Evolutionary conservation across 2,113 vertebrate genomes (phyloP), one percentile per base, ranked within the genome.

Genomic region (Oceanites oceanicus): DNA sequence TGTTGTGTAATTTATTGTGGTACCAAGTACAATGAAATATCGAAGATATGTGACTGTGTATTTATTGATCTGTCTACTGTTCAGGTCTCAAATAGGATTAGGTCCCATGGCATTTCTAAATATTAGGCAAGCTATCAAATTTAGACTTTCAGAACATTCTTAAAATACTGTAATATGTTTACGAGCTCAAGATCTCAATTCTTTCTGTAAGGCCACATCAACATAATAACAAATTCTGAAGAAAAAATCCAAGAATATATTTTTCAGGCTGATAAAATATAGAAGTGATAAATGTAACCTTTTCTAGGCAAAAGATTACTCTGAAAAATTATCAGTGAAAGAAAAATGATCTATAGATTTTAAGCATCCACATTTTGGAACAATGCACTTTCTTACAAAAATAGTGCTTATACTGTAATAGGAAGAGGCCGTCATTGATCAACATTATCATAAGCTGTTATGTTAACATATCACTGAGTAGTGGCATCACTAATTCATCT

Each of bases 41-140:
- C 91, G 78, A 81, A 86, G 61, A 71, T 74, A 56, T 27, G 5
- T 90, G 90, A 71, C 72, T 59, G 20, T 67, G 47, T 91, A 72
- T 93, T 92, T 95, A 96, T 96, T 92, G 88, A 96, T 91, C 72
- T 91, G 88, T 92, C 92, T 92, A 49, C 75, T 36, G 27, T 65
- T 94, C 68, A 61, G 56, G 30, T 90, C 45, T 88, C 38, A 95
- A 88, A 96, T 74, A 91, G 56, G 86, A 94, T 97, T 96, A 94
- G 65, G 17, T 53, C 52, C 49, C 34, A 44, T 96, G 94, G 40
- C 79, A 94, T 95, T 96, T 95, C 83, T 86, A 75, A 88, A 81
- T 65, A 86, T 68, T 89, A 89, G 76, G 56, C 34, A 95, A 94
- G 82, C 70, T 68, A 95, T 96, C 83, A 67, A 88, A 93, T 96